Percentiles rank a stretch among this genome's conserved stretches.
Evolutionary conservation across 2,113 vertebrate genomes (phyloP).

Genomic region (Hyperopisus bebe): DNA sequence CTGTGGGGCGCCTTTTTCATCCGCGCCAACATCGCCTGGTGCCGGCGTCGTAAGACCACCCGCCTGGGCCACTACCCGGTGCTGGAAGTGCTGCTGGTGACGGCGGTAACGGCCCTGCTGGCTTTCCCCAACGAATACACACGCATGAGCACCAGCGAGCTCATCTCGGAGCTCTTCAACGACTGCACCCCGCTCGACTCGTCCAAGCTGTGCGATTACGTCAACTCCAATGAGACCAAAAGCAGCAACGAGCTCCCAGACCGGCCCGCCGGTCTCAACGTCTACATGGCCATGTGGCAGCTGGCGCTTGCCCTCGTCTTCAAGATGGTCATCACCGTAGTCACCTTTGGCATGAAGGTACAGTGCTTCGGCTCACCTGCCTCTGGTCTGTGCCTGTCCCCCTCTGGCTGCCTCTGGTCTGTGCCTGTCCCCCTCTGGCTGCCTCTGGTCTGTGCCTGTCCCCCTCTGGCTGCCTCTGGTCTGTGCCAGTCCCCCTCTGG

Average conservation of each 20-base stretch:
- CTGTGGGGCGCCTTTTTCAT: constrained; percentile 82
- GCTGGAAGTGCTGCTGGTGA: constrained; percentile 70
- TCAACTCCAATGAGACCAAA: constrained; percentile 65
- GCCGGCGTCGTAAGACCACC: constrained; percentile 74
- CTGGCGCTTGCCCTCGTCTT: constrained; percentile 71
- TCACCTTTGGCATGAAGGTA: constrained; percentile 86
- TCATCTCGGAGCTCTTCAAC: constrained; percentile 80
- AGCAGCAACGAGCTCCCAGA: constrained; percentile 64
- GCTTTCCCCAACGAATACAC: constrained; percentile 81
- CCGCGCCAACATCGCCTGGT: constrained; percentile 79
- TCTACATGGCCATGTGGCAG: constrained; percentile 74
- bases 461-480: neutral
- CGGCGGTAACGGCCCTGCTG: constrained; percentile 68
- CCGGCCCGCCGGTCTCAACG: constrained; percentile 60
- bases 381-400: neutral
- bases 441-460: neutral
- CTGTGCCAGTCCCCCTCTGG: too few relatives aligned
- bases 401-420: neutral
- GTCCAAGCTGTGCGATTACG: constrained; percentile 75
- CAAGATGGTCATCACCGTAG: constrained; percentile 77
- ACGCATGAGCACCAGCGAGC: constrained; percentile 77
- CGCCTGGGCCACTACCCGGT: constrained; percentile 72
- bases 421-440: too few relatives aligned
- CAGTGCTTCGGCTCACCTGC: neutral
- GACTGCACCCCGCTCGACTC: constrained; percentile 77